Evolutionary conservation across 35 echinoderm and acorn worm species (phyloP), one percentile per base, ranked within the genome.

Genomic region (Heliocidaris erythrogramma): DNA sequence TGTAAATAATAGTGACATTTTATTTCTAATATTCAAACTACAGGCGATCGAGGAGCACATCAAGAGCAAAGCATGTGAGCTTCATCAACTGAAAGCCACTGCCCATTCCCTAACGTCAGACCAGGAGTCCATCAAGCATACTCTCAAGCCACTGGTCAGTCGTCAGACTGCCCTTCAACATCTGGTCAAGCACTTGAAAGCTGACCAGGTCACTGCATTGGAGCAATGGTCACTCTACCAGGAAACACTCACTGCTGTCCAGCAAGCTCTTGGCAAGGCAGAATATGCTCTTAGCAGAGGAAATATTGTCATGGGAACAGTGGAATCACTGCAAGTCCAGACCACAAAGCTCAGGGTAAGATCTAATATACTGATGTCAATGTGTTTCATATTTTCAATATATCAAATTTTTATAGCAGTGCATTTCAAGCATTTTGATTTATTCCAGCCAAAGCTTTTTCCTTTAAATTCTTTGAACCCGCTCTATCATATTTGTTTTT

Each of bases 231-330:
- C 91, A 31, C 31, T 94, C 49, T 97, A 97, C 96, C 95, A 95
- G 27, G 97, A 96, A 50, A 95, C 93, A 49, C 93, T 99, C 85
- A 85, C 96, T 7, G 87, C 48, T 69, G 98, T 97, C 78, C 94
- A 96, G 48, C 86, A 96, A 94, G 93, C 93, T 50, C 95, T 97
- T 5, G 94, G 97, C 42, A 95, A 99, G 92, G 98, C 98, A 91
- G 98, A 99, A 94, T 99, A 99, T 78, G 88, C 97, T 47, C 35
- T 97, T 49, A 97, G 98, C 60, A 91, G 98, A 31, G 98, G 95
- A 1, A 97, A 95, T 60, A 92, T 96, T 16, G 95, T 97, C 47
- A 95, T 95, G 85, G 98, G 98, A 5, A 97, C 98, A 16, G 95
- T 94, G 30, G 94, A 94, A 52, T 99, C 98, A 2, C 94, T 99